Base-by-base conservation (phyloP, 2,888 invertebrate genomes). In the Microctonus hyperodae region DNA sequence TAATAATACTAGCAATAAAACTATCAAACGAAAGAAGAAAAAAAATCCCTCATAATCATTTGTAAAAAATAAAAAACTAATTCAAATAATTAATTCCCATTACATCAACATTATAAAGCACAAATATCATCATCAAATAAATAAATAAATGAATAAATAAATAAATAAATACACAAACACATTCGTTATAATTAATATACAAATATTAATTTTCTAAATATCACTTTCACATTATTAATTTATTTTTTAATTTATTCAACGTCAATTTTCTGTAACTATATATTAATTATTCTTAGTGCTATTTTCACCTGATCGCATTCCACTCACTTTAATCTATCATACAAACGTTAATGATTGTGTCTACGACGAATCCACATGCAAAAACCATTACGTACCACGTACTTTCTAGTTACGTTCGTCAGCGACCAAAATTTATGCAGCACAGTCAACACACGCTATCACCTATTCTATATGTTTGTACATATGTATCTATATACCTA, bases 381-480 rank as follows among this genome's bases (percentile, higher is more conserved):
- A 31, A 31, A 44, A 48, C 60, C 48, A 60, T 60, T 60, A 44
- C 60, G 25, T 20, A 48, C 60, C 60, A 31, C 60, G 48, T 60
- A 48, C 60, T 60, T 48, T 37, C 37, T 37, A 37, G 60, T 60
- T 60, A 48, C 33, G 60, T 48, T 60, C 60, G 48, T 60, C 60
- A 60, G 60, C 48, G 20, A 9, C 44, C n/a, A 44, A 37, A 60
- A 60, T 60, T 60, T 60, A 60, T 60, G 60, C 60, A 31, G 48
- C 31, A 23, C 31, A 20, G n/a, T n/a, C n/a, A 20, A 31, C 25
- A 60, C 40, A 60, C 48, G 48, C 60, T 13, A 50, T 28, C 44
- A 28, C 20, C n/a, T n/a, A 37, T 37, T 37, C n/a, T n/a, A 37
- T n/a, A 37, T 37, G n/a, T 37, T 13, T 37, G n/a, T 37, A n/a